Base-by-base conservation (phyloP, 1,140 invertebrate genomes). In the Ips typographus region DNA sequence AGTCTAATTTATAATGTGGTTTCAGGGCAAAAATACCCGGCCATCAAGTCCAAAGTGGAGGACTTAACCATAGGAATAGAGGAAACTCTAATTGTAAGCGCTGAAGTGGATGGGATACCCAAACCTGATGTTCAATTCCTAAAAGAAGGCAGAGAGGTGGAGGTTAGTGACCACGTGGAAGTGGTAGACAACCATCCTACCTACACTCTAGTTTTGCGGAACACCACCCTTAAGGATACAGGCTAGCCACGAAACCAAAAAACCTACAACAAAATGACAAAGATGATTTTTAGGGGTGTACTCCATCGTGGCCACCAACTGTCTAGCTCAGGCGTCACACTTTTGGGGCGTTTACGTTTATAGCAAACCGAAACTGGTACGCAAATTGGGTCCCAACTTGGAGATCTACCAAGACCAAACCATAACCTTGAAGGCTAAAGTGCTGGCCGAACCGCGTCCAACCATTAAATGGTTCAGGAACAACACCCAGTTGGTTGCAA, bases 331-430 rank as follows among this genome's bases (percentile, higher is more conserved):
- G 40, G 68, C 47, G 4, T 65, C 68, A 4, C 61, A 70, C 44
- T 70, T 63, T 22, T 70, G 68, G 68, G 61, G 68, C 40, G 36
- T 70, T 55, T 70, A 70, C 55, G 63, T 70, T 8, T 70, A 70
- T 36, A 65, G 49, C 43, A 70, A 70, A 39, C 68, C 68, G 2
- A 58, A 53, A 41, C 42, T 70, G 4, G 4, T 65, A 37, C 36
- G 53, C 4, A 70, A 70, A 65, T 42, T 70, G 5, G 42, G 55
- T 7, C 36, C 6, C 6, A 40, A 65, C 40, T 39, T 65, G 40
- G 22, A 51, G 65, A 49, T 70, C 3, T 59, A 47, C 42, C 68
- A 70, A 65, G 40, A 65, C 4, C n/a, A 59, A 41, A 65, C 62
- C 37, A 62, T 70, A 4, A 65, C 51, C 8, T 22, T 70, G 1